Evolutionary conservation across 2,113 vertebrate genomes (phyloP).

Genomic region (Ameiurus melas): DNA sequence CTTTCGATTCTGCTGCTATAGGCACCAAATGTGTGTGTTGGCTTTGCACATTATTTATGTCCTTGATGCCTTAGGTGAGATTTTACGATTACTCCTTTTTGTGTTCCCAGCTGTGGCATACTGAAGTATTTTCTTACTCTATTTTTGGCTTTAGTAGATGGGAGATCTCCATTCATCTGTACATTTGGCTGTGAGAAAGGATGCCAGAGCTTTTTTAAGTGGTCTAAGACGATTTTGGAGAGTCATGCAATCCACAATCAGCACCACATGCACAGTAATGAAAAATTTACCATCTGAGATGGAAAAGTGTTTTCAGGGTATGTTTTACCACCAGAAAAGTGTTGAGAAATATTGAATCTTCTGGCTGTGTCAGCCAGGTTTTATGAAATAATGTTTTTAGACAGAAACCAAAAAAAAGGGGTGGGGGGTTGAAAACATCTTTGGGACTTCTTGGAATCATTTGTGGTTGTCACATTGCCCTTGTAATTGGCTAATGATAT

Average conservation of each 20-base stretch:
- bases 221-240: background rate
- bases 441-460: background rate
- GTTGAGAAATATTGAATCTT: background rate
- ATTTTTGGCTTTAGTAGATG: slow-evolving; percentile 52
- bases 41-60: slow-evolving; percentile 43
- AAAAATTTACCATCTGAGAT: background rate
- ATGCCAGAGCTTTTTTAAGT: slow-evolving; percentile 26
- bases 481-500: slow-evolving; percentile 6
- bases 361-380: background rate
- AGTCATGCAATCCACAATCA: slow-evolving; percentile 22
- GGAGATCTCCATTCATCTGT: slow-evolving; percentile 46
- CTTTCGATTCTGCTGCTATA: slow-evolving; percentile 5
- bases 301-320: slow-evolving; percentile 14
- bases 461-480: background rate
- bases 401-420: background rate
- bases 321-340: no score
- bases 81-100: slow-evolving; percentile 44
- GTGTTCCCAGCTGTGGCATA: slow-evolving; percentile 55
- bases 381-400: slow-evolving; percentile 6
- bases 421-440: background rate
- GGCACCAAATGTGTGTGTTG: slow-evolving; percentile 37
- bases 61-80: slow-evolving; percentile 40
- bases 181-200: slow-evolving; percentile 29
- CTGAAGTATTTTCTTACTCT: slow-evolving; percentile 59
- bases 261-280: background rate